Evolutionary conservation across 2,888 invertebrate genomes (phyloP).

Genomic region (Eremobia ochroleuca): DNA sequence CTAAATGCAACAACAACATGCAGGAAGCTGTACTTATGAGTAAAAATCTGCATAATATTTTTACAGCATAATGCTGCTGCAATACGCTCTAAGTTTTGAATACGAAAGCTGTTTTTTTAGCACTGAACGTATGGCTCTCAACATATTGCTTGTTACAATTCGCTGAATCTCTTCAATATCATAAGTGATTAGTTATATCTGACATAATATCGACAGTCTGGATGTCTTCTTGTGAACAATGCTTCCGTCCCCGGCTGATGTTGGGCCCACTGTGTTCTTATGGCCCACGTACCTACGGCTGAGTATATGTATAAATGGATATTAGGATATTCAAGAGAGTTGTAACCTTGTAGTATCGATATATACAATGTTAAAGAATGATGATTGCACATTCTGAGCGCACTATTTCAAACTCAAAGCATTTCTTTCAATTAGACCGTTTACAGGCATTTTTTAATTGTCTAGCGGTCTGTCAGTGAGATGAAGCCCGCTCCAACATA

Average conservation of each 20-base stretch:
- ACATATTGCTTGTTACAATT: conserved; percentile 24
- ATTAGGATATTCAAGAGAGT: not conserved
- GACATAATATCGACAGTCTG: conserved; percentile 1
- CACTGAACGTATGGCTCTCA: not conserved
- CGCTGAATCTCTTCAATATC: conserved; percentile 11
- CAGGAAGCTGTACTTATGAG: conserved; percentile 1
- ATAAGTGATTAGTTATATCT: conserved; percentile 9
- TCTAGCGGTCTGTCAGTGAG: not conserved
- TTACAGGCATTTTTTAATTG: not conserved
- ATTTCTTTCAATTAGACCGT: too few species aligned
- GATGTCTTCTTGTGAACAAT: conserved; percentile 7
- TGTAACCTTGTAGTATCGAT: not conserved
- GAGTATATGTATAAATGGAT: not conserved
- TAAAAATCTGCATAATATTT: conserved; percentile 8
- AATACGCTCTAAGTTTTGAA: not conserved
- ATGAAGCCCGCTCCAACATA: not conserved
- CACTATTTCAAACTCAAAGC: not conserved
- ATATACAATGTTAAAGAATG: not conserved
- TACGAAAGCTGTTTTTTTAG: too few species aligned
- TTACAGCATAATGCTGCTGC: not conserved
- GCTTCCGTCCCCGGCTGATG: not conserved
- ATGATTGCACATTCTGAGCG: not conserved
- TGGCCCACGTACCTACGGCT: not conserved
- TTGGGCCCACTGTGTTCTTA: not conserved
- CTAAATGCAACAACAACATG: conserved; percentile 7